Percentiles rank a stretch among this genome's conserved stretches.
phyloP scores from a whole-genome alignment of 2,888 invertebrate species.

The Agrochola macilenta region DNA sequence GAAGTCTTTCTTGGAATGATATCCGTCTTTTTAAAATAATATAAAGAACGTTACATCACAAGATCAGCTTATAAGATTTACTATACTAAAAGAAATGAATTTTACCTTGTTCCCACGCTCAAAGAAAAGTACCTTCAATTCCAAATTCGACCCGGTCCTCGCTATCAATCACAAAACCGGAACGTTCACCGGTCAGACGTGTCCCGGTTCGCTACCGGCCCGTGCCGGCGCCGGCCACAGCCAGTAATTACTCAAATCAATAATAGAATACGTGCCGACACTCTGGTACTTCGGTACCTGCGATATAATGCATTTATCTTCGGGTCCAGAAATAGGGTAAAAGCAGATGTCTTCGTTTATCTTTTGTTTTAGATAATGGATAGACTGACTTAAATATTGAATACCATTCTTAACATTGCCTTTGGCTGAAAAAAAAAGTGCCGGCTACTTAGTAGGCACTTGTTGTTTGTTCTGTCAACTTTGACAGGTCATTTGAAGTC shows the following conservation, averaged over 20 bases:
- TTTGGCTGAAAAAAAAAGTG: slow-evolving; percentile 16
- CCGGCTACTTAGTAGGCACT: slow-evolving; percentile 20
- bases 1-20: not conserved
- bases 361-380: slow-evolving; percentile 3
- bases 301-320: slow-evolving; percentile 43
- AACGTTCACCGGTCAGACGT: slow-evolving; percentile 34
- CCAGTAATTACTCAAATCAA: slow-evolving; percentile 58
- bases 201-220: slow-evolving; percentile 19
- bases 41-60: not conserved
- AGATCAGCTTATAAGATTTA: not conserved
- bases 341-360: slow-evolving; percentile 9
- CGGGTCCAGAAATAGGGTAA: slow-evolving; percentile 26
- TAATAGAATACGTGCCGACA: slow-evolving; percentile 56
- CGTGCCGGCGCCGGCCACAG: slow-evolving; percentile 23
- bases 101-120: not conserved
- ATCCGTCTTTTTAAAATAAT: not conserved
- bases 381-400: not conserved
- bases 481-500: slow-evolving; percentile 30
- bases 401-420: not conserved
- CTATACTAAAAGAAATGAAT: not conserved
- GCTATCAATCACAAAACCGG: slow-evolving; percentile 46
- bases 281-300: slow-evolving; percentile 16
- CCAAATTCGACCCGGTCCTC: slow-evolving; percentile 6
- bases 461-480: slow-evolving; percentile 29
- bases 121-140: not conserved